A percentile compares a stretch with the other conserved stretches of the same genome.
phyloP scores from a whole-genome alignment of 2,113 vertebrate species.

The Tichodroma muraria region DNA sequence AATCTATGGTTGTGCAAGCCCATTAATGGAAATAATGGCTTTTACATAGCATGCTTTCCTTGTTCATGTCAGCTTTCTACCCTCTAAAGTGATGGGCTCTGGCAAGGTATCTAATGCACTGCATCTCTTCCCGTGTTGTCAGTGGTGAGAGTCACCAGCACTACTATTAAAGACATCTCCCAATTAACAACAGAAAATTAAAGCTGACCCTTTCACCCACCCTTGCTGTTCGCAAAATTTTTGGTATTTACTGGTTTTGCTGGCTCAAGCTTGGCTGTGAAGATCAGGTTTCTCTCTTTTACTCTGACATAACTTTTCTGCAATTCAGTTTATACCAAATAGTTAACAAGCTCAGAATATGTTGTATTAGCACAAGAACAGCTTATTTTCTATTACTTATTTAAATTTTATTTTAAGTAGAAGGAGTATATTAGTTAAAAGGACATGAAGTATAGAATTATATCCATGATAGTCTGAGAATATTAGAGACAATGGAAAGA shows the following conservation, averaged over 20 bases:
- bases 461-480: background rate
- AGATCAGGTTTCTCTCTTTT: background rate
- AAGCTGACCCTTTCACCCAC: background rate
- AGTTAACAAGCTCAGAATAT: background rate
- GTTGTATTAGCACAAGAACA: background rate
- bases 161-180: background rate
- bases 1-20: background rate
- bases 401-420: background rate
- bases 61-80: background rate
- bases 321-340: background rate
- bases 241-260: background rate
- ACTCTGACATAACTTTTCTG: background rate
- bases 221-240: background rate
- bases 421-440: background rate
- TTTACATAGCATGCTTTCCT: background rate
- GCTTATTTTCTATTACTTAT: background rate
- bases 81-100: background rate
- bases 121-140: background rate
- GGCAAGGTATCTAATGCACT: background rate
- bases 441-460: background rate
- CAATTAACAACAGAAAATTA: background rate
- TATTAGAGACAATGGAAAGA: background rate
- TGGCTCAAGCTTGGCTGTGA: background rate
- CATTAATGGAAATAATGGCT: background rate
- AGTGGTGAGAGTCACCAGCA: background rate